Evolutionary conservation across 2,797 vertebrate species (phyloP).

Genomic region (Erethizon dorsatum): DNA sequence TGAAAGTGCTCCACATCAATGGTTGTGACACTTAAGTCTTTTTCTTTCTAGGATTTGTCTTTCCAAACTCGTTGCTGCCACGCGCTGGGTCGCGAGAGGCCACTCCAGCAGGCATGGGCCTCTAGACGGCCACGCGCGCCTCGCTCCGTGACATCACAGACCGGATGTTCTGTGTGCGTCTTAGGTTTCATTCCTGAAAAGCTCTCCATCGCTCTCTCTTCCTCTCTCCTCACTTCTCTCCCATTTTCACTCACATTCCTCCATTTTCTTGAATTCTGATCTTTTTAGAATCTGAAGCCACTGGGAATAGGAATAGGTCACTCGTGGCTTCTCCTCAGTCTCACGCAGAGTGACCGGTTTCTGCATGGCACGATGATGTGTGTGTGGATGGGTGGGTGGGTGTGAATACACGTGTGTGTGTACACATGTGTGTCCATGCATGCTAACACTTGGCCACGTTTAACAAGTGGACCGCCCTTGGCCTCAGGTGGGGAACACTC

Average conservation of each 20-base stretch:
- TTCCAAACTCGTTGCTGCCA: not conserved
- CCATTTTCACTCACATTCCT: not conserved
- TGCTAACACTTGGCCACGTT: not conserved
- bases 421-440: accelerated
- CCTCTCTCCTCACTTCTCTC: no score
- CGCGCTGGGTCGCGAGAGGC: not conserved
- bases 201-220: not conserved
- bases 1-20: accelerated
- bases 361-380: not conserved
- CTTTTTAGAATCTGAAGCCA: not conserved
- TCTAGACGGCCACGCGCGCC: not conserved
- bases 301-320: not conserved
- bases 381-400: not conserved
- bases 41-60: not conserved
- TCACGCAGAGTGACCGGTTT: not conserved
- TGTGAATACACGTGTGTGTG: not conserved
- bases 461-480: not conserved
- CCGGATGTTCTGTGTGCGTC: accelerated
- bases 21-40: not conserved
- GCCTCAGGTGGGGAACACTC: not conserved
- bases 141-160: accelerated
- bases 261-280: not conserved
- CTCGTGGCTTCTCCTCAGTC: not conserved
- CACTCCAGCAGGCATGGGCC: no score
- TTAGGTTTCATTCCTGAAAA: not conserved